Percentiles rank a stretch among this genome's conserved stretches.
Conservation (phyloP, 2,888 invertebrate species). For the Drosophila crucigera region DNA sequence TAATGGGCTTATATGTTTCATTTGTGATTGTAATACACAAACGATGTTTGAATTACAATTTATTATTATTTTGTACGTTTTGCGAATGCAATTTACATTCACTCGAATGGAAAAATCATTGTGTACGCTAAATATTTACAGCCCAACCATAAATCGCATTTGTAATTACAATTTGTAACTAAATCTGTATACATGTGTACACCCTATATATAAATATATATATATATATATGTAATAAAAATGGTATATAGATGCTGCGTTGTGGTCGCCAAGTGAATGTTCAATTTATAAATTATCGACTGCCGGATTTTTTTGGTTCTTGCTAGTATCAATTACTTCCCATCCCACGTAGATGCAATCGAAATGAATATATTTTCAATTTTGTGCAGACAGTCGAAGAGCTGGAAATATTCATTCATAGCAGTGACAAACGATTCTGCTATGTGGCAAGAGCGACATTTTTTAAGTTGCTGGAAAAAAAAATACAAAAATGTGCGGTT, state of each 20-base stretch:
- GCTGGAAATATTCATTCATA: constrained; percentile 24
- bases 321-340: not conserved
- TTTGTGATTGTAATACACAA: not conserved
- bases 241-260: not conserved
- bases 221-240: constrained; percentile 1
- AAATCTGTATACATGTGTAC: constrained; percentile 4
- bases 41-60: constrained; percentile 3
- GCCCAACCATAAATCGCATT: constrained; percentile 39
- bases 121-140: constrained; percentile 38
- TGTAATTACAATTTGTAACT: constrained; percentile 38
- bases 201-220: not conserved
- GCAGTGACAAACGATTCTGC: constrained; percentile 61
- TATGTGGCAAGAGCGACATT: constrained; percentile 46
- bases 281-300: constrained; percentile 16
- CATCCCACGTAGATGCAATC: constrained; percentile 6
- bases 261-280: constrained; percentile 12
- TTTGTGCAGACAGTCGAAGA: constrained; percentile 10
- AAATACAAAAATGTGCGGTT: constrained; percentile 18
- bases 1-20: not conserved
- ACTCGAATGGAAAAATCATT: constrained; percentile 34
- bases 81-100: constrained; percentile 11
- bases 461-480: constrained; percentile 27
- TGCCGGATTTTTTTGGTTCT: constrained; percentile 1
- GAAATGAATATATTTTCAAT: not conserved
- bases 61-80: not conserved